Conservation (phyloP, 2,888 invertebrate genomes). For the Apodemia duryi region DNA sequence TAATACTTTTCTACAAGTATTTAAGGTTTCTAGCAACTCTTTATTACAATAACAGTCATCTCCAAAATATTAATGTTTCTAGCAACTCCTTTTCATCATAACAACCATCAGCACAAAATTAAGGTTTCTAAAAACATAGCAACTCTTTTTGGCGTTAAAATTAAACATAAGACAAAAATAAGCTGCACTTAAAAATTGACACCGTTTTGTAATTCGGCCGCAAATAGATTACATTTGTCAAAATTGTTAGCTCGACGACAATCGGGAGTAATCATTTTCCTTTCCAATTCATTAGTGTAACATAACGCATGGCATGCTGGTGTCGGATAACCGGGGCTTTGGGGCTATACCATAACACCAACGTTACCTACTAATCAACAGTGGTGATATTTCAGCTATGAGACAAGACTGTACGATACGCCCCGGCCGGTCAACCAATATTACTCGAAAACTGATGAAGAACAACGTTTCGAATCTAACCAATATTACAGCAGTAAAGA, state of each 20-base stretch:
- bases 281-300: conserved; percentile 27
- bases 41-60: neutral
- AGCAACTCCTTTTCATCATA: neutral
- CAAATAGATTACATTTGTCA: conserved; percentile 20
- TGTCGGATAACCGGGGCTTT: conserved; percentile 39
- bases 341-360: conserved; percentile 23
- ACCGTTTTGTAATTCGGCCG: conserved; percentile 19
- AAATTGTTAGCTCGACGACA: conserved; percentile 25
- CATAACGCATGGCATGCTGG: conserved; percentile 47
- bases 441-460: conserved; percentile 53
- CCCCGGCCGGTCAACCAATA: conserved; percentile 64
- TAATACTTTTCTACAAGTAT: no score
- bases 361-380: conserved; percentile 37
- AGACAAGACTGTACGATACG: conserved; percentile 76
- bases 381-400: conserved; percentile 67
- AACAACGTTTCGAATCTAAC: conserved; percentile 43
- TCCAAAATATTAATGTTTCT: neutral
- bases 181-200: neutral
- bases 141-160: no score
- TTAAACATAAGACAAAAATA: neutral
- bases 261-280: conserved; percentile 23
- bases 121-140: no score
- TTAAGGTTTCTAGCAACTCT: no score
- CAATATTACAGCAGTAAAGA: conserved; percentile 54
- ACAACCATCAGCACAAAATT: neutral